Percentiles rank a stretch among this genome's conserved stretches.
Conservation (phyloP, 1,140 invertebrate species). For the Macrobrachium nipponense region DNA sequence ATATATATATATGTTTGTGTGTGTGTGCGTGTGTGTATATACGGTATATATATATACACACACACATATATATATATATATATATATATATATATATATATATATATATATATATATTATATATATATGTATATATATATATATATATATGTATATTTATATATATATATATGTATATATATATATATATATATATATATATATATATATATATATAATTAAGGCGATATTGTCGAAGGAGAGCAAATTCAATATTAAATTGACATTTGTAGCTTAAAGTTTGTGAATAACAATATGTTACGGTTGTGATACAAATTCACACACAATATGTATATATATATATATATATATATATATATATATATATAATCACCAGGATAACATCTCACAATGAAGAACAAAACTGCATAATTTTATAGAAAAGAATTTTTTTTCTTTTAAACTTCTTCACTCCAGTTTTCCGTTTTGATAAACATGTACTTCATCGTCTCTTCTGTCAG, state of each 20-base stretch:
- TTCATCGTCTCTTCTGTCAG: too few species aligned
- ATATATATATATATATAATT: slow-evolving; percentile 2
- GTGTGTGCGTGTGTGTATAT: too few species aligned
- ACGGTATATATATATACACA: neutral
- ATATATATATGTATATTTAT: neutral
- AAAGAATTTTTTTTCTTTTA: too few species aligned
- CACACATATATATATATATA: neutral
- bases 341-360: slow-evolving; percentile 7
- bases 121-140: slow-evolving; percentile 8
- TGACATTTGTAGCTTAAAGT: too few species aligned
- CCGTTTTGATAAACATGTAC: too few species aligned
- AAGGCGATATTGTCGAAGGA: too few species aligned
- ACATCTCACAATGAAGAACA: too few species aligned
- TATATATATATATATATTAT: neutral
- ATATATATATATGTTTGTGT: neutral
- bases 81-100: slow-evolving; percentile 10
- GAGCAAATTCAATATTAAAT: too few species aligned
- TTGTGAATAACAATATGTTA: too few species aligned
- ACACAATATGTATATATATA: neutral
- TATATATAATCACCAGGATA: neutral
- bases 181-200: neutral
- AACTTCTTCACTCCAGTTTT: too few species aligned
- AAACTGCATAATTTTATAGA: too few species aligned
- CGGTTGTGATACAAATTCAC: too few species aligned
- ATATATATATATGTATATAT: neutral